Conservation (phyloP, 2,888 invertebrate species). For the Diplazon laetatorius region DNA sequence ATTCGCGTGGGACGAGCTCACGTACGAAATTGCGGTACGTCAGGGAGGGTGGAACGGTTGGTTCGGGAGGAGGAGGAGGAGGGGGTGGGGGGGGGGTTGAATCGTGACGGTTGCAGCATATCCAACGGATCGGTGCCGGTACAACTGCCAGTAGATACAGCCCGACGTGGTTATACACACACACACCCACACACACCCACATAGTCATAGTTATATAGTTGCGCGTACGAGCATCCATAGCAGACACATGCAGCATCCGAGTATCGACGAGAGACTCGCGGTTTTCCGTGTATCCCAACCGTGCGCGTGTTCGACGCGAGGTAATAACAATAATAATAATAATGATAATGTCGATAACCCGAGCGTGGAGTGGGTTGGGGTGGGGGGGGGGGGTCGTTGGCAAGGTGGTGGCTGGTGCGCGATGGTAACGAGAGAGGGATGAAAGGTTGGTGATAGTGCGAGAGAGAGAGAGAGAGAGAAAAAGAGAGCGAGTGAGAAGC, state of each 20-base stretch:
- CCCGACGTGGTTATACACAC: neutral
- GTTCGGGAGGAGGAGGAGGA: too few species aligned
- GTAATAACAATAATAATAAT: constrained; percentile 73
- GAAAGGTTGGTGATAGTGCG: too few species aligned
- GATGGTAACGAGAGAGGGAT: constrained; percentile 51
- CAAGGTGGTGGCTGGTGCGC: constrained; percentile 28
- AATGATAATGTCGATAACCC: constrained; percentile 77
- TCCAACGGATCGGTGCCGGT: constrained; percentile 51
- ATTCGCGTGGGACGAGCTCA: constrained; percentile 62
- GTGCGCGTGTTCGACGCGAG: constrained; percentile 67
- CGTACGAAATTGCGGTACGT: constrained; percentile 63
- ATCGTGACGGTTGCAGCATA: constrained; percentile 51
- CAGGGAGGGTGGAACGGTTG: too few species aligned
- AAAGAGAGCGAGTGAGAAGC: too few species aligned
- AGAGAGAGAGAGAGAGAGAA: too few species aligned
- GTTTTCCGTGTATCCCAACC: constrained; percentile 28
- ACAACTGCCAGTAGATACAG: constrained; percentile 45
- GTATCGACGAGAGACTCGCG: constrained; percentile 60
- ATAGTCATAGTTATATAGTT: constrained; percentile 7
- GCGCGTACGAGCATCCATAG: constrained; percentile 39
- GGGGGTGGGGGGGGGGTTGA: too few species aligned
- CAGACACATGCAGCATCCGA: constrained; percentile 52
- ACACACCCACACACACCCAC: too few species aligned
- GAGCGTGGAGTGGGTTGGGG: too few species aligned
- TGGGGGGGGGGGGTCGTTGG: constrained; percentile 45